These are phyloP conservation scores for Tachysurus fulvidraco DNA, from an alignment of 2,113 vertebrate species.

Conservation along the genomic window DNA sequence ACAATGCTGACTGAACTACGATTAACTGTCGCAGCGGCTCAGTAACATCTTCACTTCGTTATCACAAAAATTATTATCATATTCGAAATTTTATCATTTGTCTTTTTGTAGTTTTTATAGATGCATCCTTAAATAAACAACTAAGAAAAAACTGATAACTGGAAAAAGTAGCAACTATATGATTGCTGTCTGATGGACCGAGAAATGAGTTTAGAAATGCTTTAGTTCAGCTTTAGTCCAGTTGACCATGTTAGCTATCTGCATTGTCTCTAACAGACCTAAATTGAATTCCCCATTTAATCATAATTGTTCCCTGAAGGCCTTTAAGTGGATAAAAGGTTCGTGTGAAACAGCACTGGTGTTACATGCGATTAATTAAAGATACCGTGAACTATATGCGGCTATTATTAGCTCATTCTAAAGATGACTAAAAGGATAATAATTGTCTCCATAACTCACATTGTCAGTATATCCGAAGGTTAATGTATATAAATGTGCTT, in stretches of 20 bases:
- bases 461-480: not conserved
- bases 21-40: not conserved
- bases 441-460: not conserved
- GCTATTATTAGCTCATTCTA: slow-evolving; percentile 1
- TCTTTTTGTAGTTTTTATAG: not conserved
- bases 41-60: not conserved
- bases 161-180: not conserved
- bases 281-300: slow-evolving; percentile 33
- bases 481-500: not conserved
- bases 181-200: slow-evolving; percentile 16
- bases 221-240: slow-evolving; percentile 4
- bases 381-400: not conserved
- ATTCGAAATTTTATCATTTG: not conserved
- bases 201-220: slow-evolving; percentile 10
- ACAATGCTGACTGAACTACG: not conserved
- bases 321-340: slow-evolving; percentile 25
- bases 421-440: slow-evolving; percentile 9
- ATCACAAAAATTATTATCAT: not conserved
- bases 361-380: slow-evolving; percentile 15
- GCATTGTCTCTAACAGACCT: slow-evolving; percentile 6
- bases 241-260: slow-evolving; percentile 1
- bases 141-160: not conserved
- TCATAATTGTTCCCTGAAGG: slow-evolving; percentile 38
- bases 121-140: not conserved
- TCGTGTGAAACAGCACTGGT: not conserved